phyloP scores from a whole-genome alignment of 2,888 invertebrate species.

The Eupithecia dodoneata region DNA sequence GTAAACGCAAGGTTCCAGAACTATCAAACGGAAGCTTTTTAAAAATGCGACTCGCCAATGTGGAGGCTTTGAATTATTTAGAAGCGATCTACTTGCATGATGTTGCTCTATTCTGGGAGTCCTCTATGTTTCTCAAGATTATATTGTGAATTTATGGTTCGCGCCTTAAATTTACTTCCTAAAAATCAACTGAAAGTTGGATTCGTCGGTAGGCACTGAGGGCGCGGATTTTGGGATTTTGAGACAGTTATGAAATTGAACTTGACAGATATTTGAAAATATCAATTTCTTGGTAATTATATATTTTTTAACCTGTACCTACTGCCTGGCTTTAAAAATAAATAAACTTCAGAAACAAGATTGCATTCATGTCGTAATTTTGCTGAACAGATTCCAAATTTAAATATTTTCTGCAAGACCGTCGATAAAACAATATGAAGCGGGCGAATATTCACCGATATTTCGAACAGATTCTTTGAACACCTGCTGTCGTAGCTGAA shows the following conservation, averaged over 20 bases:
- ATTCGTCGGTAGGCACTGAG: neutral
- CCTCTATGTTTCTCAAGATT: neutral
- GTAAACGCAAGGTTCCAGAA: neutral
- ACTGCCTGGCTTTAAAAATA: no score
- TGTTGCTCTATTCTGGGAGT: neutral
- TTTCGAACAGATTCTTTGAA: slow-evolving; percentile 24
- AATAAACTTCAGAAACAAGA: neutral
- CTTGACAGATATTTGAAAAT: no score
- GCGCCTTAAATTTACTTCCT: neutral
- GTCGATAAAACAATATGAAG: slow-evolving; percentile 14
- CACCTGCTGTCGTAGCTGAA: slow-evolving; percentile 18
- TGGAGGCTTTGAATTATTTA: neutral
- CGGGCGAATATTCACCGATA: slow-evolving; percentile 13
- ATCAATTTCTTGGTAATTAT: no score
- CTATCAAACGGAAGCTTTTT: neutral
- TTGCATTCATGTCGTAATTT: neutral
- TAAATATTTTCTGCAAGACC: neutral
- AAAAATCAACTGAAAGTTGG: neutral
- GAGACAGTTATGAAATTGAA: no score
- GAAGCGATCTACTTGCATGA: neutral
- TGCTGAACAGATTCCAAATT: neutral
- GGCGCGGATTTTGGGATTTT: no score
- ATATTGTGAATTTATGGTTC: neutral
- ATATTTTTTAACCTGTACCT: no score
- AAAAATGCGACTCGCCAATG: neutral